phyloP scores from a whole-genome alignment of 2,888 invertebrate genomes.

The Alloplasta piceator region DNA sequence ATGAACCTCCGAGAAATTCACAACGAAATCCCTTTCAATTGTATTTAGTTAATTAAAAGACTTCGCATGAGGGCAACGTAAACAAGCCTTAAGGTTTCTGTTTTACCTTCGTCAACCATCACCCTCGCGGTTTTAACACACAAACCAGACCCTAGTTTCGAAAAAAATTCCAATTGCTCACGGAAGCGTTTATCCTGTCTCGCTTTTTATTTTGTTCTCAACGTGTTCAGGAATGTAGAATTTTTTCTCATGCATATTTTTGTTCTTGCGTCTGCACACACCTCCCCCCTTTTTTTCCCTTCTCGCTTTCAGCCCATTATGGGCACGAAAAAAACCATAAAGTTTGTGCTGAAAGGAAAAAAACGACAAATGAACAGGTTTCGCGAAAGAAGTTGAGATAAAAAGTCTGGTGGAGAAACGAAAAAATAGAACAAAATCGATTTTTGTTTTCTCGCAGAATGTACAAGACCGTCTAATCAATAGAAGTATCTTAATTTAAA shows the following conservation, averaged over 20 bases:
- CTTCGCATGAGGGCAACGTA: background rate
- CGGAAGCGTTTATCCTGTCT: constrained; percentile 33
- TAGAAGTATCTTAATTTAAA: constrained; percentile 61
- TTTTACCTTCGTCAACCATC: constrained; percentile 53
- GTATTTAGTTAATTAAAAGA: no score
- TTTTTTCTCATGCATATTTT: background rate
- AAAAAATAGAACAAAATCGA: constrained; percentile 27
- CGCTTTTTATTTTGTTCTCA: constrained; percentile 5
- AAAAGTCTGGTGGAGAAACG: constrained; percentile 4
- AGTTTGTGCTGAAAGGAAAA: background rate
- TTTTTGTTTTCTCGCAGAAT: constrained; percentile 34
- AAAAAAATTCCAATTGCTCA: constrained; percentile 50
- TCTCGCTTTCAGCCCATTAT: constrained; percentile 27
- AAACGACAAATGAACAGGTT: background rate
- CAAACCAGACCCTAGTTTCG: constrained; percentile 3
- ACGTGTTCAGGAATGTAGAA: constrained; percentile 9
- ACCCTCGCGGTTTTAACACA: constrained; percentile 3
- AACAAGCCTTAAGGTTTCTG: constrained; percentile 32
- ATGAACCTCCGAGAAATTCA: no score
- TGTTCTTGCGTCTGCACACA: background rate
- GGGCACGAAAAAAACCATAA: background rate
- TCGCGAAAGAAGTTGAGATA: background rate
- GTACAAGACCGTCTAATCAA: constrained; percentile 54
- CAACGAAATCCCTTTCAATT: no score
- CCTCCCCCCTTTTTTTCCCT: background rate